Base-by-base conservation (phyloP, 2,888 invertebrate genomes). In the Bimastos eiseni region DNA sequence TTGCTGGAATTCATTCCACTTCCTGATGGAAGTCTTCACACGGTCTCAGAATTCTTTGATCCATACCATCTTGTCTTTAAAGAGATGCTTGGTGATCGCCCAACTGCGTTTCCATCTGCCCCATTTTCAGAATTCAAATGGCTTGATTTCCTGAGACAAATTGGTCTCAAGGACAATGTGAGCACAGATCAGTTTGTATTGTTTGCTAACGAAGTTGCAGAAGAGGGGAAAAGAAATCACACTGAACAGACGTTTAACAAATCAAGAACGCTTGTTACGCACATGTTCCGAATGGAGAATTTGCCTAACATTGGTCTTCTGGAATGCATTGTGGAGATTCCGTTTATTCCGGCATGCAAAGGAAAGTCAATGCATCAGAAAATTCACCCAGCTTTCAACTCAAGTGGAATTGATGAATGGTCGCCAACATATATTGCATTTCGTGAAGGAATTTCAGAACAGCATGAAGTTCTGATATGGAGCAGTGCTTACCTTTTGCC, bases 81-180 rank as follows among this genome's bases (percentile, higher is more conserved):
- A 88, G 91, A 90, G 21, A 92, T 93, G 92, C 89, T 92, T 17
- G 91, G 83, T 15, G 89, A 90, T 11, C 21, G 19, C 15, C 37
- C 89, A 34, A 33, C 86, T 24, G 88, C 90, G 30, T 93, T 93
- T 86, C 93, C 93, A 19, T 93, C 93, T 24, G 21, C 91, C 19
- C 93, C 93, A 21, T 93, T 92, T 90, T 89, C 90, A 36, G 92
- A 92, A 36, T 93, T 92, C 91, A 92, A 92, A 36, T 93, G 93
- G 93, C 90, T 93, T 41, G 91, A 92, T 19, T 93, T 93, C 91
- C 70, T 93, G 91, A 84, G 91, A 37, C 49, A 90, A 37, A 91
- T 92, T 24, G 93, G 93, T 83, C 89, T 93, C 36, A 91, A 92
- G 90, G 90, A 91, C 70, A 90, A 90, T 24, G 91, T 93, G 34